Evolutionary conservation across 2,797 vertebrate genomes (phyloP).

Genomic region (Loris lydekkerianus): DNA sequence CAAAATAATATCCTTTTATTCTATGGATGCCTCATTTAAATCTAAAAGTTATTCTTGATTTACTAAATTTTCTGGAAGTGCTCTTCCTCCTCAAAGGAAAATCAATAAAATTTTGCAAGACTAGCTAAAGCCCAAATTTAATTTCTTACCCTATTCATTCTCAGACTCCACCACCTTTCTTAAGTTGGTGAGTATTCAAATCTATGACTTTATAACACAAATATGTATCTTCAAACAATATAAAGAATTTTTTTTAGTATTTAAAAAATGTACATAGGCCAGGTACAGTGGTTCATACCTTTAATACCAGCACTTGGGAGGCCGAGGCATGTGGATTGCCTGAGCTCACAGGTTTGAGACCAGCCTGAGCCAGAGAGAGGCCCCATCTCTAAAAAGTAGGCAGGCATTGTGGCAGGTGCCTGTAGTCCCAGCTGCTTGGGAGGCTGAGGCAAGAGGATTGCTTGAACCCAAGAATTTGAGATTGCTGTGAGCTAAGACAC

Average conservation of each 20-base stretch:
- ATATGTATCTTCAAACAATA: background rate
- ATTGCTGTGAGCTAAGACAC: no score
- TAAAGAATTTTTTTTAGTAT: background rate
- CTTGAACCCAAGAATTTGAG: no score
- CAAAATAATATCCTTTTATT: background rate
- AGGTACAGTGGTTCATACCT: no score
- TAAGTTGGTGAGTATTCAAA: background rate
- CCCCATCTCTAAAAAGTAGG: no score
- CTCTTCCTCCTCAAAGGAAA: background rate
- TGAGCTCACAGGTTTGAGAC: no score
- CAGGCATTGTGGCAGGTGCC: no score
- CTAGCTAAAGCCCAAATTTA: background rate
- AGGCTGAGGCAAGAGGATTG: no score
- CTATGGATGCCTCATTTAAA: background rate
- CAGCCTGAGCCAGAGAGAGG: no score
- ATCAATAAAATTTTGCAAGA: background rate
- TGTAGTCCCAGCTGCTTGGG: no score
- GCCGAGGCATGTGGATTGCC: no score
- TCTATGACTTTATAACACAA: background rate
- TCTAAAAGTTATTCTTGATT: background rate
- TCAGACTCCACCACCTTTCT: background rate
- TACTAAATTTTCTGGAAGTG: background rate
- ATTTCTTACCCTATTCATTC: background rate
- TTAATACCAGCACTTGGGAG: no score
- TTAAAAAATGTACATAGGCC: background rate